Base-by-base conservation (phyloP, 92 coral and sea anemone species). In the Paramuricea clavata region DNA sequence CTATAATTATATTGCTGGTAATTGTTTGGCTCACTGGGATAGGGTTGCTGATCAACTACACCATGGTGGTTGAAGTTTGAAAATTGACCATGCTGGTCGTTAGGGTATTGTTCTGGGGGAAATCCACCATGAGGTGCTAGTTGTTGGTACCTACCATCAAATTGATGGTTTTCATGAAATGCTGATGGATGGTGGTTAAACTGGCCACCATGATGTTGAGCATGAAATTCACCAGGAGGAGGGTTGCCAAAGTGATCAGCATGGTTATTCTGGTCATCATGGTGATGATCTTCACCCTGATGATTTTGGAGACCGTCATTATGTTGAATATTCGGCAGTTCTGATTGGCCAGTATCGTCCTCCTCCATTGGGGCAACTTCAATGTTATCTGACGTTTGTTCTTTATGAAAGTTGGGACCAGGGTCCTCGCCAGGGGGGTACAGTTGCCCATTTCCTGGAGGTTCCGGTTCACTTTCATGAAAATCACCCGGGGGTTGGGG, bases 361-460 rank as follows among this genome's bases (percentile, higher is more conserved):
- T 94, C 98, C 28, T 95, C 98, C 98, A 95, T 95, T 2, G 98
- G 95, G 32, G 94, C 96, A 8, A 93, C 90, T 77, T 95, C 98
- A 34, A 91, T 69, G 61, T 94, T 95, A 81, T 93, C 95, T 42
- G 83, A 90, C 30, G 74, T 81, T 31, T 67, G 36, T 12, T 69
- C 82, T 35, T 68, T 70, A 8, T 62, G 21, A 50, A 74, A 78
- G 19, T 44, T 54, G 49, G 72, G 81, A 26, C 32, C 76, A 12
- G 91, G 81, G 25, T 81, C 87, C 10, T 89, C 90, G 33, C 86
- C 84, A 69, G 93, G 93, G 28, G 94, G 93, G 33, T 88, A 87
- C 35, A 95, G 91, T 12, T 92, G 91, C 17, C 88, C 92, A 6
- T 86, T 90, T 23, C 60, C 68, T 28, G 78, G 41, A 8, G 77